Base-by-base conservation (phyloP, 2,888 invertebrate species). In the Lasioglossum malachurum region DNA sequence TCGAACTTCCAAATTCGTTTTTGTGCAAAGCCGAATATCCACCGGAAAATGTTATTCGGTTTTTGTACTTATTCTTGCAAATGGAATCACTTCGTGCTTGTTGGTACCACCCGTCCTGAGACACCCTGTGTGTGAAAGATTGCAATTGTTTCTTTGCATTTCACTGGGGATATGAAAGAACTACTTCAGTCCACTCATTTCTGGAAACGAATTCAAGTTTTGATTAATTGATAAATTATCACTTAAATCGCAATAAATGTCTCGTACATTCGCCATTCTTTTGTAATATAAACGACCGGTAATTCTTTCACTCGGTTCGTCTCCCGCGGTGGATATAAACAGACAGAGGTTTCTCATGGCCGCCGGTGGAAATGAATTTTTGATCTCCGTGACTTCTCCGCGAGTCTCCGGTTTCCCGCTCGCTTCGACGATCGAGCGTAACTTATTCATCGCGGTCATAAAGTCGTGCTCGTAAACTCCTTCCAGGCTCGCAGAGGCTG, bases 391-490 rank as follows among this genome's bases (percentile, higher is more conserved):
- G 49, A 69, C 81, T 79, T 84, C 67, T 73, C 80, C 73, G 31
- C 78, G 75, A 76, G 82, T 80, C 88, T 53, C 74, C 46, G 57
- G 53, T 60, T 79, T 84, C 82, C 83, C 67, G 83, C 78, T 75
- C 77, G 79, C 46, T 46, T 75, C 53, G 78, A 83, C 84, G 88
- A 89, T 88, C 90, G 75, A 31, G 38, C 81, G 80, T 91, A 90
- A 91, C 86, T 92, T 92, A 92, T 92, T 92, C 92, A 92, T 91
- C 86, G 83, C 71, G 67, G 81, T 92, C 89, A 76, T 92, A 91
- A 92, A 92, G 82, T 76, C 75, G 74, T 44, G 80, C 83, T 89
- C 91, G 89, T 92, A 92, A 92, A 91, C 82, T 89, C 78, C 67
- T 69, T 46, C 46, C 23, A 27, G 69, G 72, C 57, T 38, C 57